phyloP scores from a whole-genome alignment of 2,888 invertebrate species.

The Mesorhabditis spiculigera region DNA sequence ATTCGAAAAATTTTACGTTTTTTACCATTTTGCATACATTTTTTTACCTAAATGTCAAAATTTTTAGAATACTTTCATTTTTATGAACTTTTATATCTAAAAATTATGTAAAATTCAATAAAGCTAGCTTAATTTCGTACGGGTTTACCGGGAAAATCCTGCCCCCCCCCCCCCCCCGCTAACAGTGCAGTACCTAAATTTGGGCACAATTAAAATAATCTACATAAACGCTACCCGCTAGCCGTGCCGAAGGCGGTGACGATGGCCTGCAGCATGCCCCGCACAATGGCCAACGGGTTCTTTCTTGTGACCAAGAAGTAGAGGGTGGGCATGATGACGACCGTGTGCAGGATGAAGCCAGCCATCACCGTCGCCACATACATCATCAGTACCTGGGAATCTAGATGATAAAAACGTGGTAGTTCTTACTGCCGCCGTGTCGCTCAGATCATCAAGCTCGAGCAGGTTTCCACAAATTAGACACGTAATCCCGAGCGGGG shows the following conservation, averaged over 20 bases:
- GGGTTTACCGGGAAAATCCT: too few species aligned
- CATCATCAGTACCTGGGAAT: constrained; percentile 73
- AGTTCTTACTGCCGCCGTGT: constrained; percentile 42
- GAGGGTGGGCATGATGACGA: constrained; percentile 81
- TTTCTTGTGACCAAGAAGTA: constrained; percentile 72
- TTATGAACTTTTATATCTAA: too few species aligned
- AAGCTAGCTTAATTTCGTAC: too few species aligned
- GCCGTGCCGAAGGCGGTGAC: constrained; percentile 94
- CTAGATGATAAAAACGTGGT: neutral
- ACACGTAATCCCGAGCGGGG: constrained; percentile 55
- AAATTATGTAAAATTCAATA: too few species aligned
- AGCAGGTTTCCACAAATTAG: constrained; percentile 56
- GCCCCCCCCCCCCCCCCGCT: too few species aligned
- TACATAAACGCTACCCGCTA: constrained; percentile 68
- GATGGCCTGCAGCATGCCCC: constrained; percentile 61
- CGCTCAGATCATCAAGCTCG: constrained; percentile 55
- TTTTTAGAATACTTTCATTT: too few species aligned
- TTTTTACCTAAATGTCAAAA: too few species aligned
- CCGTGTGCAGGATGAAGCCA: constrained; percentile 87
- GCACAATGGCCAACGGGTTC: constrained; percentile 38
- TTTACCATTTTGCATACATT: too few species aligned
- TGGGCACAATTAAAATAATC: too few species aligned
- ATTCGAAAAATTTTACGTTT: too few species aligned
- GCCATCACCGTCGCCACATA: constrained; percentile 87
- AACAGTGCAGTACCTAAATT: too few species aligned